A percentile compares a stretch with the other conserved stretches of the same genome.
These are phyloP conservation scores for Eurytoma adleriae DNA, from an alignment of 2,888 invertebrate genomes.

Conservation along the genomic window DNA sequence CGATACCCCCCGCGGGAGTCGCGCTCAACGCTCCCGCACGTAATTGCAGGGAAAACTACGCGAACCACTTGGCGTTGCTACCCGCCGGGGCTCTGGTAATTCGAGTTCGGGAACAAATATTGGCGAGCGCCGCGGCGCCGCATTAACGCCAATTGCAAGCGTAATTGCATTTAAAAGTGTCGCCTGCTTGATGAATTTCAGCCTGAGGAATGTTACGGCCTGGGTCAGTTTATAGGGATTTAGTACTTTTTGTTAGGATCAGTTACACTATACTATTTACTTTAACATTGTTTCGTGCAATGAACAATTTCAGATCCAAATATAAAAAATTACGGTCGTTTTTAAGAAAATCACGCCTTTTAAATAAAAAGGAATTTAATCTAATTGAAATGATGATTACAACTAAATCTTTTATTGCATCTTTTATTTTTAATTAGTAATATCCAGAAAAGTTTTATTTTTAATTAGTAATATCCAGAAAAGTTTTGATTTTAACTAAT, in stretches of 20 bases:
- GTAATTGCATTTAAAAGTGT: conserved; percentile 35
- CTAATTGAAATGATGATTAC: too few species aligned
- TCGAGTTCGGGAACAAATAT: conserved; percentile 45
- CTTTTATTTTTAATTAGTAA: too few species aligned
- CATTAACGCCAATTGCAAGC: conserved; percentile 31
- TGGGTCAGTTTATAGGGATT: background rate
- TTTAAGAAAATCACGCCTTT: too few species aligned
- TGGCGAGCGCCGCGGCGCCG: conserved; percentile 20
- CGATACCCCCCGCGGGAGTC: background rate
- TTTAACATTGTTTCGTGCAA: too few species aligned
- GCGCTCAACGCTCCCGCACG: background rate
- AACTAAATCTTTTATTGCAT: too few species aligned
- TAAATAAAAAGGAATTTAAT: too few species aligned
- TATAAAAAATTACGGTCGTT: too few species aligned
- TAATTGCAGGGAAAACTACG: conserved; percentile 28
- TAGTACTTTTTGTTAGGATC: background rate
- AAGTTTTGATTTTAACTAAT: too few species aligned
- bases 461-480: too few species aligned
- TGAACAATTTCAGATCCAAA: too few species aligned
- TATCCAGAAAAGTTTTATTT: too few species aligned
- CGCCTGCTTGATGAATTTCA: conserved; percentile 17
- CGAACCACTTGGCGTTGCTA: conserved; percentile 11
- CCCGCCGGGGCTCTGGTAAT: background rate
- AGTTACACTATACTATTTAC: too few species aligned
- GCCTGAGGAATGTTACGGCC: background rate